Percentiles rank a stretch among this genome's conserved stretches.
These are phyloP conservation scores for Cerastis rubricosa DNA, from an alignment of 2,888 invertebrate genomes.

Conservation along the genomic window DNA sequence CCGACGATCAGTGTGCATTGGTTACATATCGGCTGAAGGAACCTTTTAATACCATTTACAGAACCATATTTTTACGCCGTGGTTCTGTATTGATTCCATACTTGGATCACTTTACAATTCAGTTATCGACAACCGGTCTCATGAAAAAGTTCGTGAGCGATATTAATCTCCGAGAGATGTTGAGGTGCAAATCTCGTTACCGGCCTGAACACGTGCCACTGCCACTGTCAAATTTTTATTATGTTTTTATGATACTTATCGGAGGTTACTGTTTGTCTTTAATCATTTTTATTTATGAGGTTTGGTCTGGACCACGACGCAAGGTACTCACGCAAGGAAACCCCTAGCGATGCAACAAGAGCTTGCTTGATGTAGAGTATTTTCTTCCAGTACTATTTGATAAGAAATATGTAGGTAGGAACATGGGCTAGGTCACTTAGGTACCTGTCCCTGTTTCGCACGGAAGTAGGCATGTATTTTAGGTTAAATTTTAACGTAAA, in stretches of 20 bases:
- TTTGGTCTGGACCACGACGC: conserved; percentile 18
- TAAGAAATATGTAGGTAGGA: not conserved
- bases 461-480: not conserved
- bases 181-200: conserved; percentile 61
- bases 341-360: not conserved
- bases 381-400: not conserved
- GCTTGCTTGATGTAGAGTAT: not conserved
- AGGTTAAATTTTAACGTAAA: not conserved
- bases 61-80: conserved; percentile 69
- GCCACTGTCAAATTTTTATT: conserved; percentile 56
- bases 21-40: conserved; percentile 60
- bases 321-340: not conserved
- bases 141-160: conserved; percentile 43
- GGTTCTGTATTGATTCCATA: conserved; percentile 67
- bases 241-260: conserved; percentile 65
- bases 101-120: conserved; percentile 51
- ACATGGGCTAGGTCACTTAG: not conserved
- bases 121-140: conserved; percentile 60
- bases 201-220: conserved; percentile 27
- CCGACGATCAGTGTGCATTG: conserved; percentile 61
- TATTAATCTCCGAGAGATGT: conserved; percentile 49
- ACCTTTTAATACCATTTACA: conserved; percentile 54
- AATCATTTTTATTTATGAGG: conserved; percentile 62
- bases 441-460: not conserved
- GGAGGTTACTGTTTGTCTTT: conserved; percentile 67